Base-by-base conservation (phyloP, 2,797 vertebrate genomes). In the Urocyon cinereoargenteus region DNA sequence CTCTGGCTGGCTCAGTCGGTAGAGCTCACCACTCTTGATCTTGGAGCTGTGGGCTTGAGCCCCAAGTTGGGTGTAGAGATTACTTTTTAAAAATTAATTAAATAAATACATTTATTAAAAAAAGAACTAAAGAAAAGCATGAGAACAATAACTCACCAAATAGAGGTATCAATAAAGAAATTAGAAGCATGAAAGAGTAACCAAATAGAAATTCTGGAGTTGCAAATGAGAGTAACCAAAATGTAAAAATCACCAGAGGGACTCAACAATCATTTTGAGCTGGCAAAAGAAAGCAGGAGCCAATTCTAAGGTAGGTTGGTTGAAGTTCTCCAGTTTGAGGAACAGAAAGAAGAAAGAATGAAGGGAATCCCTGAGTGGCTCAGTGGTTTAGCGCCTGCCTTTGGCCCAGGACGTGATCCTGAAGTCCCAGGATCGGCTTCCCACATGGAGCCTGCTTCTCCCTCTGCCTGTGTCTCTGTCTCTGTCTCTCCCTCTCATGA, bases 101-200 rank as follows among this genome's bases (percentile, higher is more conserved):
- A 75, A 49, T 49, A 49, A 5, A 49, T 49, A 75, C 14, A 7
- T 75, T 75, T 45, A 45, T 75, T 73, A 0, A 2, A 28, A 18
- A 19, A 78, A 53, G 28, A 78, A 78, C 49, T 64, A 31, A 53
- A 90, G 22, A 49, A 31, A 93, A 73, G 10, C 22, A 64, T 49
- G 34, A 83, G 11, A 92, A 64, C 59, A 40, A 36, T n/a, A n/a
- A 49, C 14, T 84, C 55, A 92, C 18, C 70, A 86, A 95, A 61
- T 31, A 86, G 66, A 86, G 81, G 34, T 16, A 81, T 59, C 40
- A 94, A 24, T 28, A 90, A 85, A 89, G 62, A 94, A 91, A 61
- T 1, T 53, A 14, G 91, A 94, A 70, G 22, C n/a, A 75, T 49
- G 5, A 75, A 75, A 77, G 83, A 92, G 11, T 57, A 94, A 64